Conservation (phyloP, 2,888 invertebrate species). For the Xestia sexstrigata region DNA sequence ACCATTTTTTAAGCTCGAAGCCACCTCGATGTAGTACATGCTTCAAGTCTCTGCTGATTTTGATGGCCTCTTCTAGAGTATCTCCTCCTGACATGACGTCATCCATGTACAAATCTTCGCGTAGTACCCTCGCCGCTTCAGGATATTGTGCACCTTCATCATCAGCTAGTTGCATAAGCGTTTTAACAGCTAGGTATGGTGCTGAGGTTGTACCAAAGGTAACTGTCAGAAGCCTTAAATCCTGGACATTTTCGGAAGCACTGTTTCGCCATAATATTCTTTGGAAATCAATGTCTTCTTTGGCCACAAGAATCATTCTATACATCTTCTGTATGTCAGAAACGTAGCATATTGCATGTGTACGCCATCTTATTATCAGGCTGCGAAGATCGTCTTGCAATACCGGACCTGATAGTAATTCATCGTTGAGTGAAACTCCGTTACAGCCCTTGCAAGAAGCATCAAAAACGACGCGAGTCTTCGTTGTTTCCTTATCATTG, state of each 20-base stretch:
- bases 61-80: too few relatives aligned
- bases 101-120: too few relatives aligned
- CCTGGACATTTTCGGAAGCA: constrained; percentile 25
- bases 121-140: too few relatives aligned
- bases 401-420: constrained; percentile 58
- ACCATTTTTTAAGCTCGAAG: too few relatives aligned
- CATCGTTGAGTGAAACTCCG: constrained; percentile 61
- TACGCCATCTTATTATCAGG: constrained; percentile 65
- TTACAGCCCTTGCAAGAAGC: constrained; percentile 23
- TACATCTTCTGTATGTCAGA: too few relatives aligned
- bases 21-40: too few relatives aligned
- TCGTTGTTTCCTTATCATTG: too few relatives aligned
- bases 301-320: constrained; percentile 57
- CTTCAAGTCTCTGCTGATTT: too few relatives aligned
- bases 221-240: constrained; percentile 12
- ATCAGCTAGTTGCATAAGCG: constrained; percentile 16
- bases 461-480: too few relatives aligned
- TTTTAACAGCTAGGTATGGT: constrained; percentile 32
- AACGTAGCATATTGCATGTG: too few relatives aligned
- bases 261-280: constrained; percentile 33
- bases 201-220: constrained; percentile 48
- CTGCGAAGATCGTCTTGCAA: constrained; percentile 59
- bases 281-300: constrained; percentile 52
- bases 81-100: too few relatives aligned
- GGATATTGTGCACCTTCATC: background rate